Evolutionary conservation across 2,797 vertebrate species (phyloP), one percentile per base, ranked within the genome.

Genomic region (Semaprochilodus insignis): DNA sequence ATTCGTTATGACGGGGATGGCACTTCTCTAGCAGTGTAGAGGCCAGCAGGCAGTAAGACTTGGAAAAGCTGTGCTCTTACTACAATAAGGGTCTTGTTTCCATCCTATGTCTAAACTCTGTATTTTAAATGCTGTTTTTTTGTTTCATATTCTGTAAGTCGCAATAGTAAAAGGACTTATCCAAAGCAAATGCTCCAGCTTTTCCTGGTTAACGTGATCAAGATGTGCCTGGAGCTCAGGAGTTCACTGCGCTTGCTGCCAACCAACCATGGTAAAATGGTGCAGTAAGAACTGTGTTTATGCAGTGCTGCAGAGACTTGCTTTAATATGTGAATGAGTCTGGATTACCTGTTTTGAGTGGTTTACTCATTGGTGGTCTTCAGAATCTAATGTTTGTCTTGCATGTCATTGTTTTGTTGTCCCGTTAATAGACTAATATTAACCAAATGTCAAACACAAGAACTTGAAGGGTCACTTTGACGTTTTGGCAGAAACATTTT

Each of bases 11-110:
- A 83, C 74, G 82, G 78, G 89, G 78, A 83, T 59, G 27, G 73
- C 75, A 74, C 27, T 81, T 89, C 72, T 83, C 75, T 71, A 52
- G n/a, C 23, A 73, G 71, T 66, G 51, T 66, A 36, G 85, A 79
- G 34, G 74, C 83, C 77, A 76, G 67, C 81, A 76, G 82, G 86
- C 52, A 21, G 66, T 66, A 54, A 66, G 81, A 81, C 83, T 77
- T 65, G 67, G 71, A 83, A 85, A 34, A 23, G 36, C 48, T 70
- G 23, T 34, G 44, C 62, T 60, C 60, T 70, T 66, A 85, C 57
- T 59, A 86, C 72, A 87, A 81, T 76, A 65, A 74, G 74, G 73
- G 77, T 85, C 77, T 82, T 84, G 81, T 85, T 85, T 88, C 76
- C 79, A 78, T 72, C 65, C 71, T 72, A 13, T 62, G n/a, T 63